Base-by-base conservation (phyloP, 1,140 invertebrate species). In the Zophobas morio region DNA sequence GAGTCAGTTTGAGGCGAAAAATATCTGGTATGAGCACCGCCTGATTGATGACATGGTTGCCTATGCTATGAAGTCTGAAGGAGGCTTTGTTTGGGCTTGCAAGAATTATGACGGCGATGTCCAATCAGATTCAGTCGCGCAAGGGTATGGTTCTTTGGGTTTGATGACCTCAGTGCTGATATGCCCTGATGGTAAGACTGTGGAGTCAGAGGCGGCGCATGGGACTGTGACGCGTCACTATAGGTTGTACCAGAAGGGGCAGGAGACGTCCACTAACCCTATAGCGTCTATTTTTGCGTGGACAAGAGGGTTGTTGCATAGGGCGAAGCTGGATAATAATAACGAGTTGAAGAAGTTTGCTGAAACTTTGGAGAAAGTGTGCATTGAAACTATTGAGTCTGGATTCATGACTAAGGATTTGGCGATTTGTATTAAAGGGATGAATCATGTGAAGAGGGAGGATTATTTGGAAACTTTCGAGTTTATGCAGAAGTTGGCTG, bases 21-120 rank as follows among this genome's bases (percentile, higher is more conserved):
- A 93, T 5, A 93, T 99, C 75, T 99, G 96, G 96, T 99, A 99
- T 85, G 98, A 99, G 83, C 98, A 99, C 87, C 91, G 98, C 66
- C 88, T 99, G 34, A 99, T 99, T 86, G 98, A 99, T 87, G 98
- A 99, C 84, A 99, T 99, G 98, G 98, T 99, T 1, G 98, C 98
- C 8, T 98, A 99, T 86, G 93, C 94, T 2, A 96, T 99, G 95
- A 99, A 99, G 87, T 97, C 96, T 0, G 95, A 98, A 79, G 98
- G 98, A 81, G 98, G 98, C 71, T 99, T 99, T 88, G 97, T 99
- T 0, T 99, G 98, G 98, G 97, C 98, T 33, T 96, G 98, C 88
- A 99, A 99, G 86, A 99, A 99, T 86, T 99, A 99, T 85, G 98
- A 99, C 86, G 98, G 98, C 42, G 98, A 99, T 89, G 98, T 99